Evolutionary conservation across 2,113 vertebrate species (phyloP).

Genomic region (Apodemus speciosus): DNA sequence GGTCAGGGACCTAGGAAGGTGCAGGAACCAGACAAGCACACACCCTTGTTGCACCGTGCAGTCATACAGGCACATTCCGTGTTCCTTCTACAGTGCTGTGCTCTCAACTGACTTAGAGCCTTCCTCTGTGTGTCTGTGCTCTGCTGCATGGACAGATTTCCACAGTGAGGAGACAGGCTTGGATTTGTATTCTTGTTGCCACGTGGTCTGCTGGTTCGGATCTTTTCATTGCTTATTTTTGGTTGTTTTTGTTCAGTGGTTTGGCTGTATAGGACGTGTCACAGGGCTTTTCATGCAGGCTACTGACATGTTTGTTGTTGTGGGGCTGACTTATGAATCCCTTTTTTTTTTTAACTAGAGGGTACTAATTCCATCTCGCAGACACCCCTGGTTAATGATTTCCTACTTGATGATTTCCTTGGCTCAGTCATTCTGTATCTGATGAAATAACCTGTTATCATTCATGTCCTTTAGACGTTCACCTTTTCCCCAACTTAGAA

Average conservation of each 20-base stretch:
- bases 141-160: neutral
- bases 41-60: fast-evolving
- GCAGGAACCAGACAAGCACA: neutral
- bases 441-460: neutral
- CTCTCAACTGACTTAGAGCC: neutral
- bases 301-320: neutral
- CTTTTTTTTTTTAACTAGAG: neutral
- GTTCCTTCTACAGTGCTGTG: neutral
- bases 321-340: neutral
- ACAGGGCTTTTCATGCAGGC: neutral
- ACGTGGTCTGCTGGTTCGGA: fast-evolving
- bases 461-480: neutral
- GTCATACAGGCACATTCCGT: neutral
- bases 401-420: neutral
- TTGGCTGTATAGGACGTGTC: fast-evolving
- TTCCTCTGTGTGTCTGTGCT: neutral
- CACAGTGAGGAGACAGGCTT: neutral
- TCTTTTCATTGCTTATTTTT: neutral
- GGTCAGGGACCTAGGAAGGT: neutral
- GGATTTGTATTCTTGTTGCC: neutral
- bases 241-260: neutral
- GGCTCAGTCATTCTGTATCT: neutral
- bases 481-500: neutral
- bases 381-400: neutral
- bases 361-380: neutral